Evolutionary conservation across 1,140 invertebrate species (phyloP), one percentile per base, ranked within the genome.

Genomic region (Sitophilus oryzae): DNA sequence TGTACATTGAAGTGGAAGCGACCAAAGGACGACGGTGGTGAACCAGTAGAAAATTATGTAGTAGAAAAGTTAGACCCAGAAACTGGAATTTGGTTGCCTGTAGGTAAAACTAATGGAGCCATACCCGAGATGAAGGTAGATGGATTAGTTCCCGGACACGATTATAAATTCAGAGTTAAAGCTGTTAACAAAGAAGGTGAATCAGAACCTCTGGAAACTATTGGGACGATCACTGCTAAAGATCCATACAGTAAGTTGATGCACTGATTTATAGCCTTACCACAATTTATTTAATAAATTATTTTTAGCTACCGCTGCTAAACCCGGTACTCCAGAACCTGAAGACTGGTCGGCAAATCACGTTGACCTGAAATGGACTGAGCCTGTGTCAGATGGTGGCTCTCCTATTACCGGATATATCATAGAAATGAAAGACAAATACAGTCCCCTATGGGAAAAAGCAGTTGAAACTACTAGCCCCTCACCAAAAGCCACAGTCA

Each of bases 121-220:
- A 78, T 83, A 25, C 88, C 91, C 6, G 90, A 93, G 71, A 85
- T 91, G 79, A 86, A 89, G 72, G 91, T 96, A 0, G 85, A 87
- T 56, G 90, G 89, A 18, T 71, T 94, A 30, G 89, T 88, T 53
- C 88, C 93, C 52, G 95, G 94, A 51, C 91, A 97, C 68, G 92
- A 96, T 67, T 99, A 99, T 72, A 91, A 96, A 76, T 99, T 99
- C 84, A 81, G 96, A 52, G 95, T 99, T 1, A 95, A 94, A 66
- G 96, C 96, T 8, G 76, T 97, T 6, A 99, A 99, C 71, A 93
- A 91, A 63, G 92, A 98, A 76, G 95, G 96, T 34, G 91, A 94
- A 74, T 96, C 93, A 15, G 92, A 97, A 68, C 94, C 94, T n/a
- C 76, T 99, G 18, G 91, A 94, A 70, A 96, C 93, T 11, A 80